A percentile compares a stretch with the other conserved stretches of the same genome.
phyloP scores from a whole-genome alignment of 2,797 vertebrate species.

The Eremophila alpestris region DNA sequence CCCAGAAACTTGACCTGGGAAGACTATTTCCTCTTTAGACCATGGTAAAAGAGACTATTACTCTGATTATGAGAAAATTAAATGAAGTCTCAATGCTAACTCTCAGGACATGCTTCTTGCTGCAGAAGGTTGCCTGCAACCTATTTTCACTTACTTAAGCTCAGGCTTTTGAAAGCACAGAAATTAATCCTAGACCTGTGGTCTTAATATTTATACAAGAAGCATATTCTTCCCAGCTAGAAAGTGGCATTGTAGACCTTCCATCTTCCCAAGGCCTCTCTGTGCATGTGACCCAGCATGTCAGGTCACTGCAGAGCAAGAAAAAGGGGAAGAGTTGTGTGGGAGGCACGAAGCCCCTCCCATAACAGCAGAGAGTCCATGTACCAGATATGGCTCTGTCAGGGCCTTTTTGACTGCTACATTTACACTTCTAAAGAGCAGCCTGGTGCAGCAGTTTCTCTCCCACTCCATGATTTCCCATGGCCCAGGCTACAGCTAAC shows the following conservation, averaged over 20 bases:
- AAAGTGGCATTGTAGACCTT: not conserved
- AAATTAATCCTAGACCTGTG: not conserved
- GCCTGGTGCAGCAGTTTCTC: constrained; percentile 2
- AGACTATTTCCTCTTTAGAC: not conserved
- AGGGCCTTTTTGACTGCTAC: constrained; percentile 32
- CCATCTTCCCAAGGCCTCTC: not conserved
- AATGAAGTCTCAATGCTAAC: not conserved
- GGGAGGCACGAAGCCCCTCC: constrained; percentile 6
- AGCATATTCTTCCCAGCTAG: not conserved
- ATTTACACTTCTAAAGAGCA: constrained; percentile 49
- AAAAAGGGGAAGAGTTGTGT: constrained; percentile 3
- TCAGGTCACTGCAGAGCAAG: constrained; percentile 27
- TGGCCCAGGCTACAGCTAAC: constrained; percentile 28
- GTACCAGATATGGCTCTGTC: constrained; percentile 28
- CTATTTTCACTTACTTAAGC: not conserved
- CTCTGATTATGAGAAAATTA: constrained; percentile 22
- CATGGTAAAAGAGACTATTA: not conserved
- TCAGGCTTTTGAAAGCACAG: not conserved
- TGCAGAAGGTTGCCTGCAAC: not conserved
- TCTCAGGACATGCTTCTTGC: not conserved
- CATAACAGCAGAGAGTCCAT: not conserved
- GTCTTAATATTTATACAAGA: not conserved
- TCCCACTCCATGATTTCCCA: constrained; percentile 30
- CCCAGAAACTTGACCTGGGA: not conserved
- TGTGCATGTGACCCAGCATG: not conserved